Conservation (phyloP, 2,113 vertebrate species). For the Puffinus mauretanicus region DNA sequence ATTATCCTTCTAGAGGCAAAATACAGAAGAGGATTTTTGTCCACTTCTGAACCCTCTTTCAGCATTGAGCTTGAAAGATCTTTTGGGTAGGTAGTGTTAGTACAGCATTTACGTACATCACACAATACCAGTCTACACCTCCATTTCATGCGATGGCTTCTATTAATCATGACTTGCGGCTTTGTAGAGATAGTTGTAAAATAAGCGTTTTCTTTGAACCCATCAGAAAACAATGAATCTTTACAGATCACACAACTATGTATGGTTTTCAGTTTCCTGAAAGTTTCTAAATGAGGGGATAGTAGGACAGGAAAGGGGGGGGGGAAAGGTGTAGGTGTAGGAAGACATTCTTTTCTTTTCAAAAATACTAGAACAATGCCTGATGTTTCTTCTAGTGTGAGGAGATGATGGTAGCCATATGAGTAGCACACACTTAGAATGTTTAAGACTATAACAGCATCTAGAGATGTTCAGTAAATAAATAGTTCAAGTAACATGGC, state of each 20-base stretch:
- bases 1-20: not conserved
- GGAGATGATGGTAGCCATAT: not conserved
- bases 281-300: not conserved
- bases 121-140: not conserved
- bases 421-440: not conserved
- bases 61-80: not conserved
- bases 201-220: not conserved
- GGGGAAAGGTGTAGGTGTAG: accelerated
- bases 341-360: not conserved
- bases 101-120: not conserved
- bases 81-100: not conserved
- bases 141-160: not conserved
- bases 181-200: not conserved
- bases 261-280: not conserved
- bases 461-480: not conserved
- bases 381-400: not conserved
- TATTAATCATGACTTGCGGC: not conserved
- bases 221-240: not conserved
- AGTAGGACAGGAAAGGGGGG: not conserved
- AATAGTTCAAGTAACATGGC: not conserved
- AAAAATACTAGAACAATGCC: not conserved
- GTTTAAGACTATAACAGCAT: not conserved
- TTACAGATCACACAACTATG: not conserved
- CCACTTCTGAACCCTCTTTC: not conserved
- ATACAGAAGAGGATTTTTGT: not conserved